Evolutionary conservation across 2,797 vertebrate genomes (phyloP), one percentile per base, ranked within the genome.

Genomic region (Chromis chromis): DNA sequence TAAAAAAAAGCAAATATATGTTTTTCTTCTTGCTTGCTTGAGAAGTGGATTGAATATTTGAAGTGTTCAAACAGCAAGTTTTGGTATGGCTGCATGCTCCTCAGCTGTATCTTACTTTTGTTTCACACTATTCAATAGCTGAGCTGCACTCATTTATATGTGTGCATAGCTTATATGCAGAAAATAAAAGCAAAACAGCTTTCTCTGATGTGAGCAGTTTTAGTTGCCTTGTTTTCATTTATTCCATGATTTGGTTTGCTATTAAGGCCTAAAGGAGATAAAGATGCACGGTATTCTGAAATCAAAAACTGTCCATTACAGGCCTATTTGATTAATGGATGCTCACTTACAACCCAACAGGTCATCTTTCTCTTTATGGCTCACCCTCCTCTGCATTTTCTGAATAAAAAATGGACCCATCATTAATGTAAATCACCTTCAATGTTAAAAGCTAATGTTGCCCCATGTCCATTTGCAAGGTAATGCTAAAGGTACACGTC

Each of bases 391-490:
- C 31, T 70, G 67, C 82, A 68, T 77, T 84, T 76, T 82, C 8
- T 42, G 48, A 70, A 82, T 80, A 65, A 79, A 81, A 76, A 81
- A 65, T 28, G n/a, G 55, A 78, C 8, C 33, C 17, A 61, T 70
- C 64, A 77, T 83, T 78, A 82, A 85, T 81, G 79, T 76, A 85
- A 83, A 86, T 86, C 46, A 70, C 39, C 55, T 53, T 5, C 52
- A 11, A 82, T 80, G 42, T 77, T 88, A 84, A 86, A 80, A 83
- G 83, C 73, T 89, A 77, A 83, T 86, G 81, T 81, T 84, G 55
- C 54, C 60, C 79, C 33, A 12, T 70, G 70, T 76, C 84, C 46
- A 84, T 84, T 84, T 79, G 62, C 2, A 3, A 76, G 36, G n/a
- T 65, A 60, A 76, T 75, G 59, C 42, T 58, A 59, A 69, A 56